These are phyloP conservation scores for Kryphioiulus occultus DNA, from an alignment of 2,888 invertebrate genomes.

Conservation along the genomic window DNA sequence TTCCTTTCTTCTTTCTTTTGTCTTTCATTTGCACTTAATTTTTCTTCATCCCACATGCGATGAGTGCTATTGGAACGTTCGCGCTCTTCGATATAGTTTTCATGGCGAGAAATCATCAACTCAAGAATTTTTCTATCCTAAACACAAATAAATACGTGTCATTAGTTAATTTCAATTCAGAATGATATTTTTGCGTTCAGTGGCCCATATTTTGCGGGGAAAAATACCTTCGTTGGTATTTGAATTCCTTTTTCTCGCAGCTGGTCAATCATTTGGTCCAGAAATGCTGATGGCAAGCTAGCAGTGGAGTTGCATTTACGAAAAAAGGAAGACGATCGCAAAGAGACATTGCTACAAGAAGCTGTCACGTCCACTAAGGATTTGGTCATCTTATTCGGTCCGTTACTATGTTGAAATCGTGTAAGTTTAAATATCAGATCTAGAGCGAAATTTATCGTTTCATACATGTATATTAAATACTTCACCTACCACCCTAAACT, in stretches of 20 bases:
- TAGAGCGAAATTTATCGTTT: too few relatives aligned
- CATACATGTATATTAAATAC: too few relatives aligned
- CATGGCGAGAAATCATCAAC: conserved; percentile 50
- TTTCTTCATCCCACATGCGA: neutral
- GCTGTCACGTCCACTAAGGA: conserved; percentile 32
- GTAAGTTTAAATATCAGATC: too few relatives aligned
- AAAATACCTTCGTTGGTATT: conserved; percentile 40
- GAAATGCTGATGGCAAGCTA: conserved; percentile 37
- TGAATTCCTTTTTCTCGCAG: conserved; percentile 33
- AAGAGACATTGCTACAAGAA: neutral
- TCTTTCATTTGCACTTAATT: neutral
- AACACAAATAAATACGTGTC: neutral
- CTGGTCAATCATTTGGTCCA: conserved; percentile 35
- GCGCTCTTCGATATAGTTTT: neutral
- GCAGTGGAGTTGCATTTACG: conserved; percentile 39
- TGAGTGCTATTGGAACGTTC: conserved; percentile 7
- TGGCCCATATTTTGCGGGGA: neutral
- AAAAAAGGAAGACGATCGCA: conserved; percentile 2
- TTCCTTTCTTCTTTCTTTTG: neutral
- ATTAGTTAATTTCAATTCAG: neutral
- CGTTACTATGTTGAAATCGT: too few relatives aligned
- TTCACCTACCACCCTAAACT: neutral
- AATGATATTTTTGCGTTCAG: too few relatives aligned
- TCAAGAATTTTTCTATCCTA: conserved; percentile 52
- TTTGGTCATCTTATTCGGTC: neutral